Evolutionary conservation across 1,140 invertebrate species (phyloP).

Genomic region (Aphidius gifuensis): DNA sequence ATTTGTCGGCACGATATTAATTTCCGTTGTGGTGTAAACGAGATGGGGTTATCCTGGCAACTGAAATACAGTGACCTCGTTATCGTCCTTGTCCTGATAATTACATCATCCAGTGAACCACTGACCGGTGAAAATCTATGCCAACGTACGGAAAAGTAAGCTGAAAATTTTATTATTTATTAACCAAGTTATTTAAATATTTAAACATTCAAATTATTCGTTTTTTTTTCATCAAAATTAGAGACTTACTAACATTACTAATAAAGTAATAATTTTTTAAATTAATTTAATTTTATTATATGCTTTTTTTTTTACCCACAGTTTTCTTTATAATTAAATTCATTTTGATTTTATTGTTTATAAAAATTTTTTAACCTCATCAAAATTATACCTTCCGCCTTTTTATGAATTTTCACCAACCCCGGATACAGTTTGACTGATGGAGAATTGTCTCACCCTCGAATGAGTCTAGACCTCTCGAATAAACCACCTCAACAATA

Average conservation of each 20-base stretch:
- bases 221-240: no score
- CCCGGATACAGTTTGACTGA: no score
- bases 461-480: no score
- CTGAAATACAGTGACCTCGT: slow-evolving; percentile 35
- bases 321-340: slow-evolving; percentile 1
- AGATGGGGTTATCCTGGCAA: slow-evolving; percentile 24
- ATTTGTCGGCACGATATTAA: neutral
- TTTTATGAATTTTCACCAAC: no score
- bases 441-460: no score
- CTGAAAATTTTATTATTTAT: neutral
- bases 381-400: no score
- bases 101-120: slow-evolving; percentile 40
- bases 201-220: neutral
- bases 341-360: neutral
- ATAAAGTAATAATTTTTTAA: no score
- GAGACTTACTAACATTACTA: no score
- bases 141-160: slow-evolving; percentile 51
- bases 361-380: no score
- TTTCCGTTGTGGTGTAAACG: neutral
- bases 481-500: no score
- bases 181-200: neutral
- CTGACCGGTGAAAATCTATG: slow-evolving; percentile 50
- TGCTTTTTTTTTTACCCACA: neutral
- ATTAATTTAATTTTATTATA: no score
- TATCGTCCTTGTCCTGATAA: slow-evolving; percentile 34